A percentile compares a stretch with the other conserved stretches of the same genome.
These are phyloP conservation scores for Physocephala rufipes DNA, from an alignment of 2,888 invertebrate genomes.

Conservation along the genomic window DNA sequence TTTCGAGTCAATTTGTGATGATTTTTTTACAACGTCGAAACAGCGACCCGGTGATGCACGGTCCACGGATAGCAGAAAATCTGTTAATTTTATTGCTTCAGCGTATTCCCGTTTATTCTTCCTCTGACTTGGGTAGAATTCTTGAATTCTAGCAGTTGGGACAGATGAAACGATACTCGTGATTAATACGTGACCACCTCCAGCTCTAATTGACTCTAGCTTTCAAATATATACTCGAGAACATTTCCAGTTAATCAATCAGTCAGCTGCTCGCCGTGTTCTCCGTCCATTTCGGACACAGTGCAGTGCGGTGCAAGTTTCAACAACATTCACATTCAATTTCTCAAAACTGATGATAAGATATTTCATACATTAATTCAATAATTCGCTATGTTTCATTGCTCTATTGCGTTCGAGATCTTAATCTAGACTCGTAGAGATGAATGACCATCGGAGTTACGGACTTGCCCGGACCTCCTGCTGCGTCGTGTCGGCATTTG, in stretches of 20 bases:
- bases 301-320: no score
- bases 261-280: neutral
- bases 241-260: slow-evolving; percentile 4
- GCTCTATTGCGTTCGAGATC: slow-evolving; percentile 24
- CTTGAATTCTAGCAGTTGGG: neutral
- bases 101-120: neutral
- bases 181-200: neutral
- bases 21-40: neutral
- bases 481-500: slow-evolving; percentile 2
- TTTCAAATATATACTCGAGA: neutral
- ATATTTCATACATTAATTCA: slow-evolving; percentile 24
- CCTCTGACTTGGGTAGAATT: neutral
- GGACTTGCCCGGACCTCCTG: slow-evolving; percentile 12
- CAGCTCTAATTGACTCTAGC: neutral
- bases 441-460: slow-evolving; percentile 23
- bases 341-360: slow-evolving; percentile 24
- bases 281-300: no score
- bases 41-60: no score
- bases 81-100: no score
- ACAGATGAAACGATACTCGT: neutral
- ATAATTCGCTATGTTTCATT: slow-evolving; percentile 22
- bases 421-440: slow-evolving; percentile 28
- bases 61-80: no score
- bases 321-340: slow-evolving; percentile 13
- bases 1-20: neutral